Evolutionary conservation across 2,888 invertebrate species (phyloP), one percentile per base, ranked within the genome.

Genomic region (Lacanobia wlatinum): DNA sequence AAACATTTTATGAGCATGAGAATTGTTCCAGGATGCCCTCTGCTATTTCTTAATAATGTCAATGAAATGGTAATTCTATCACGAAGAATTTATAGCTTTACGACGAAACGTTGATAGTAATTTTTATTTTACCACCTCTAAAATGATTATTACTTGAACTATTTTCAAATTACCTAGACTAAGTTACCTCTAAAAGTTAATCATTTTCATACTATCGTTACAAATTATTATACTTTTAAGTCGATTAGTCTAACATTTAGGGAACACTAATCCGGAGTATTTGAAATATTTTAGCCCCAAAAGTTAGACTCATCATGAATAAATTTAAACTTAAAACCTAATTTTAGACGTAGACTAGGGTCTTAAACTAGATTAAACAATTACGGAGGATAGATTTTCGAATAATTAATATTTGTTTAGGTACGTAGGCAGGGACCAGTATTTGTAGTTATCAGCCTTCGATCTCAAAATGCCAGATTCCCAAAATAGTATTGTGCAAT

Each of bases 231-330:
- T 63, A 40, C n/a, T 58, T 21, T 60, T 38, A n/a, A 40, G 62
- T 34, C 55, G 34, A 77, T 77, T 76, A 70, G 40, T 18, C 43
- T 9, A 14, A 34, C 18, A 58, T 62, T 62, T 38, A 48, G n/a
- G 55, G 23, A 53, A 34, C 48, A 48, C 58, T 66, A 58, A 79
- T 79, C 58, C 16, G 3, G 55, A 72, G 56, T 76, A 78, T 63
- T 16, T 79, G 12, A 55, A 50, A 66, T 59, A 73, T 59, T 48
- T 59, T 16, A n/a, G 62, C 38, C 66, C 77, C 43, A 38, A 77
- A 77, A 76, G 61, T 73, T 76, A 38, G 46, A 46, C 38, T 38
- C 38, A 61, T 77, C 34, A 61, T 69, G 69, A 75, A 76, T 60
- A 55, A 21, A 53, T 60, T 75, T 48, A 43, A 59, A 73, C 23